Evolutionary conservation across 2,888 invertebrate species (phyloP).

Genomic region (Plebejus argus): DNA sequence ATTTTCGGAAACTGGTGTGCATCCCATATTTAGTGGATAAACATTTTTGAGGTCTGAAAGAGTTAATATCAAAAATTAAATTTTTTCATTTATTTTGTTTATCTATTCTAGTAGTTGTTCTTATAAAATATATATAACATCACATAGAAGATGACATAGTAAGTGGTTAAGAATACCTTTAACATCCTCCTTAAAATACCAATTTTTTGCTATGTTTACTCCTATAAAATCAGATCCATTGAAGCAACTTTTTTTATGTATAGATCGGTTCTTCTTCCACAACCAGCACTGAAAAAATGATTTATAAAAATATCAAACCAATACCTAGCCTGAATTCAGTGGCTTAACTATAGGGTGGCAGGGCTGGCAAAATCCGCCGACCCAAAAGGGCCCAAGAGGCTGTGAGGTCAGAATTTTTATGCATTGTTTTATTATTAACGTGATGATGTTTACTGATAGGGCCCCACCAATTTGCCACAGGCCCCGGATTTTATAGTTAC

Average conservation of each 20-base stretch:
- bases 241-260: constrained; percentile 51
- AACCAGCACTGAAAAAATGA: constrained; percentile 51
- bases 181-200: constrained; percentile 47
- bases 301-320: not conserved
- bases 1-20: constrained; percentile 57
- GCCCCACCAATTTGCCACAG: too few species aligned
- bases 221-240: constrained; percentile 51
- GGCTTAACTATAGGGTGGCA: too few species aligned
- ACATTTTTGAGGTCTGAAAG: constrained; percentile 51
- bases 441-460: too few species aligned
- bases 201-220: constrained; percentile 66
- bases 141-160: too few species aligned
- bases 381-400: too few species aligned
- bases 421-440: too few species aligned
- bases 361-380: too few species aligned
- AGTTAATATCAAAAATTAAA: not conserved
- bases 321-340: not conserved
- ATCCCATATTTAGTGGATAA: constrained; percentile 56
- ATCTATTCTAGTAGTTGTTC: too few species aligned
- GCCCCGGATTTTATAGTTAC: too few species aligned
- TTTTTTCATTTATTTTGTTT: too few species aligned
- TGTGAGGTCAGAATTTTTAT: too few species aligned
- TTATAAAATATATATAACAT: not conserved
- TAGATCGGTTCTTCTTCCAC: constrained; percentile 64
- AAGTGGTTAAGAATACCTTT: not conserved